Conservation (phyloP, 2,113 vertebrate genomes). For the Pollachius pollachius region DNA sequence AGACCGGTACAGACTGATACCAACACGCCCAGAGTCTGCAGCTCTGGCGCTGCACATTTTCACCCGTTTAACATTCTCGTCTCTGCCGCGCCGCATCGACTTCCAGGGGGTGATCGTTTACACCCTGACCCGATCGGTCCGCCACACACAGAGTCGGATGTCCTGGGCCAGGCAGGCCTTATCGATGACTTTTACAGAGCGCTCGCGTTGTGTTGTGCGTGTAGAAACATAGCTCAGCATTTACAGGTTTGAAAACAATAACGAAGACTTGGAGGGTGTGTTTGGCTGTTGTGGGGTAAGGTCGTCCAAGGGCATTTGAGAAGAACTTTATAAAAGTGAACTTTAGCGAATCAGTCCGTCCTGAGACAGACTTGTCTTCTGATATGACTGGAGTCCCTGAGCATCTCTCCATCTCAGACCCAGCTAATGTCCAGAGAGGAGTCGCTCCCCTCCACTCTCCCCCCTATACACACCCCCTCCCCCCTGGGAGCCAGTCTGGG, state of each 20-base stretch:
- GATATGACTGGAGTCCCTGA: slow-evolving; percentile 10
- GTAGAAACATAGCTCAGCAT: no score
- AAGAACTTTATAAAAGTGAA: slow-evolving; percentile 23
- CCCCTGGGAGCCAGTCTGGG: slow-evolving; percentile 32
- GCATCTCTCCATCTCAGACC: slow-evolving; percentile 29
- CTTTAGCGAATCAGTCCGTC: background rate
- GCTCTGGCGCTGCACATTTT: background rate
- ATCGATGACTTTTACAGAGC: no score
- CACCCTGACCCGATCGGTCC: slow-evolving; percentile 9
- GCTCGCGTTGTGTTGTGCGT: no score
- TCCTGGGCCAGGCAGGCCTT: background rate
- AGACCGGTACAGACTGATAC: slow-evolving; percentile 5
- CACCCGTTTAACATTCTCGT: slow-evolving; percentile 29
- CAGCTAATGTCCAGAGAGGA: slow-evolving; percentile 6
- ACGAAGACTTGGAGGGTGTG: no score
- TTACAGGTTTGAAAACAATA: no score
- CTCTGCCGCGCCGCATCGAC: slow-evolving; percentile 18
- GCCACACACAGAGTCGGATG: slow-evolving; percentile 8
- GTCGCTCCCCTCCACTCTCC: slow-evolving; percentile 22
- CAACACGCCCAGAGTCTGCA: slow-evolving; percentile 14
- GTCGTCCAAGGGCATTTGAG: no score
- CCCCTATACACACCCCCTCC: background rate
- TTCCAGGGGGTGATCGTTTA: slow-evolving; percentile 13
- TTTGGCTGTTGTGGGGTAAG: no score
- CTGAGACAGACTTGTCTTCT: background rate